Conservation (phyloP, 2,888 invertebrate species). For the Phorcus lineatus region DNA sequence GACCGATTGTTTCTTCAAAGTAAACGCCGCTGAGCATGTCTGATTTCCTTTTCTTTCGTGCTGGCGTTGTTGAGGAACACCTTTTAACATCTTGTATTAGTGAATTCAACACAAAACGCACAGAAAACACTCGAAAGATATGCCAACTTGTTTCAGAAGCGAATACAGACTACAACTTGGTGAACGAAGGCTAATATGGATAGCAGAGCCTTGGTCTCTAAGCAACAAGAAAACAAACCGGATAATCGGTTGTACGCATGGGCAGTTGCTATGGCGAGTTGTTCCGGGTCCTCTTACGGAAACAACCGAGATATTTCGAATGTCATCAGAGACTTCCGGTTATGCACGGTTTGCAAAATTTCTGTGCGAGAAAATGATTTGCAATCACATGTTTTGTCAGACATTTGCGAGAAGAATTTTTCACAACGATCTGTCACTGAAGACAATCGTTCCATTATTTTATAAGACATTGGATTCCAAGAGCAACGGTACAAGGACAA, state of each 20-base stretch:
- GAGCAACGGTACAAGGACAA: too few species aligned
- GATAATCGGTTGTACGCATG: conserved; percentile 46
- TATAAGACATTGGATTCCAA: too few species aligned
- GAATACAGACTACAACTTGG: neutral
- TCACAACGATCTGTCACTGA: neutral
- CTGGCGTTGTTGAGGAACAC: neutral
- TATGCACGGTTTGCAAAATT: neutral
- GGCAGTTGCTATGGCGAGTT: conserved; percentile 17
- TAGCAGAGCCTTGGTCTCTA: conserved; percentile 38
- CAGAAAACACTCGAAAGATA: neutral
- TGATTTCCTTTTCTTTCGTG: neutral
- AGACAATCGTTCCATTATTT: too few species aligned
- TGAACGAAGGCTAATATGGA: neutral
- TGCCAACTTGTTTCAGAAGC: neutral
- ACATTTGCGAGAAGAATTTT: neutral
- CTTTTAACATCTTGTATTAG: conserved; percentile 2
- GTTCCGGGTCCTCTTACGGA: neutral
- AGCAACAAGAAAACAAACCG: conserved; percentile 51
- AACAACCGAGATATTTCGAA: neutral
- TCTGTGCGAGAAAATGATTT: neutral
- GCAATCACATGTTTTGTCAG: neutral
- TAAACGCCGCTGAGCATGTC: neutral
- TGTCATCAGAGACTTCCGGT: neutral
- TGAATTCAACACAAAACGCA: neutral
- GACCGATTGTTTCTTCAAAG: neutral